Percentiles rank a stretch among this genome's conserved stretches.
Conservation (phyloP, 2,113 vertebrate species). For the Sprattus sprattus region DNA sequence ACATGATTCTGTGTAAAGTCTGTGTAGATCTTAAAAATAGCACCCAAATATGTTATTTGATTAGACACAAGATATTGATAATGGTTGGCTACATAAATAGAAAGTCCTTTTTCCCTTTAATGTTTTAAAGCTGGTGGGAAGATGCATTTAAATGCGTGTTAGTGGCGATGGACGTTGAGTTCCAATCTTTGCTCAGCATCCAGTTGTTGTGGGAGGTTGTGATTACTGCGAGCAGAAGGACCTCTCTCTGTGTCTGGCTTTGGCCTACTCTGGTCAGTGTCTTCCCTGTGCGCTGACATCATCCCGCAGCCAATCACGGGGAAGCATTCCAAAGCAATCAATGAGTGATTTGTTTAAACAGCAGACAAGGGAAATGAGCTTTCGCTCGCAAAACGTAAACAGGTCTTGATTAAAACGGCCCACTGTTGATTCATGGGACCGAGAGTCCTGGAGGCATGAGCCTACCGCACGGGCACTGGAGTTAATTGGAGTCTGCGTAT, state of each 20-base stretch:
- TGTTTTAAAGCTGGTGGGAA: background rate
- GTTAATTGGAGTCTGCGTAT: slow-evolving; percentile 36
- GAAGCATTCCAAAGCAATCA: slow-evolving; percentile 35
- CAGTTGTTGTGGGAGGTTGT: background rate
- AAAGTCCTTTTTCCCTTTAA: background rate
- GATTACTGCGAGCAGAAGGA: background rate
- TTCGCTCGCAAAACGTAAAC: slow-evolving; percentile 26
- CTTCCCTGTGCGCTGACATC: background rate
- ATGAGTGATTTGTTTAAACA: slow-evolving; percentile 15
- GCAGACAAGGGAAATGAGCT: slow-evolving; percentile 23
- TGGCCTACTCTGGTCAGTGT: background rate
- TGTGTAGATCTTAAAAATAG: background rate
- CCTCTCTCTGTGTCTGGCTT: background rate
- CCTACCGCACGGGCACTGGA: slow-evolving; percentile 15
- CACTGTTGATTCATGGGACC: slow-evolving; percentile 26
- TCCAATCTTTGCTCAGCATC: background rate
- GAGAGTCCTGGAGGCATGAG: slow-evolving; percentile 49
- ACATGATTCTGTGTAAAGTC: slow-evolving; percentile 6
- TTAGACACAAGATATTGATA: background rate
- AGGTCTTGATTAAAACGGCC: slow-evolving; percentile 27
- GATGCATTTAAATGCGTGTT: background rate
- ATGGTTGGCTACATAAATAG: background rate
- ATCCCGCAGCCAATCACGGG: slow-evolving; percentile 42
- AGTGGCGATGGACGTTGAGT: background rate
- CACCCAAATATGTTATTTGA: slow-evolving; percentile 1